Conservation (phyloP, 2,797 vertebrate genomes). For the Aeoliscus strigatus region DNA sequence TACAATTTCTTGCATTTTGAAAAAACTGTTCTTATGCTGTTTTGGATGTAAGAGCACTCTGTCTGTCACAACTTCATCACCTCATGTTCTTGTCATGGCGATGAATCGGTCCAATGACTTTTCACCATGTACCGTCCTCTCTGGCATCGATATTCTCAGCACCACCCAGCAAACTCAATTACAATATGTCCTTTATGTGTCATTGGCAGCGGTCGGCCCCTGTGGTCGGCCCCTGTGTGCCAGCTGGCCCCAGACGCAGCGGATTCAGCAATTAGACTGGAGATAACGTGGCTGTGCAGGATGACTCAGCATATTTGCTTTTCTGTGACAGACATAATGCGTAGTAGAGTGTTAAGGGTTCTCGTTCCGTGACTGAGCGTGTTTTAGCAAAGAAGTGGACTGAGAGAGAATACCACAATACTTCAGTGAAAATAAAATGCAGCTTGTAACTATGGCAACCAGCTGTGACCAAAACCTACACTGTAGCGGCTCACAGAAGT, state of each 20-base stretch:
- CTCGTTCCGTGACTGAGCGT: too few relatives aligned
- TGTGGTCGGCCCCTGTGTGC: slow-evolving; percentile 22
- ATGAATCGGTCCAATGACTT: slow-evolving; percentile 17
- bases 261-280: slow-evolving; percentile 2
- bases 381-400: too few relatives aligned
- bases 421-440: too few relatives aligned
- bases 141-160: slow-evolving; percentile 39
- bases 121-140: slow-evolving; percentile 7
- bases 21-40: background rate
- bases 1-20: too few relatives aligned
- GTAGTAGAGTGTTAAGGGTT: too few relatives aligned
- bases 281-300: slow-evolving; percentile 5
- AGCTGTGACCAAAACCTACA: too few relatives aligned
- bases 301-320: too few relatives aligned
- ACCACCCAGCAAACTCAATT: slow-evolving; percentile 40
- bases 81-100: slow-evolving; percentile 8
- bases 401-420: too few relatives aligned
- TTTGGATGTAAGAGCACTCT: too few relatives aligned
- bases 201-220: slow-evolving; percentile 32
- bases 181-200: slow-evolving; percentile 44
- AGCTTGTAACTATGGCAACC: too few relatives aligned
- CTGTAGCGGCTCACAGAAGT: too few relatives aligned
- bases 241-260: slow-evolving; percentile 16
- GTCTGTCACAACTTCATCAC: slow-evolving; percentile 2
- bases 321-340: too few relatives aligned